These are phyloP conservation scores for Forbesichthys papilliferus DNA, from an alignment of 2,113 vertebrate species.

Conservation along the genomic window DNA sequence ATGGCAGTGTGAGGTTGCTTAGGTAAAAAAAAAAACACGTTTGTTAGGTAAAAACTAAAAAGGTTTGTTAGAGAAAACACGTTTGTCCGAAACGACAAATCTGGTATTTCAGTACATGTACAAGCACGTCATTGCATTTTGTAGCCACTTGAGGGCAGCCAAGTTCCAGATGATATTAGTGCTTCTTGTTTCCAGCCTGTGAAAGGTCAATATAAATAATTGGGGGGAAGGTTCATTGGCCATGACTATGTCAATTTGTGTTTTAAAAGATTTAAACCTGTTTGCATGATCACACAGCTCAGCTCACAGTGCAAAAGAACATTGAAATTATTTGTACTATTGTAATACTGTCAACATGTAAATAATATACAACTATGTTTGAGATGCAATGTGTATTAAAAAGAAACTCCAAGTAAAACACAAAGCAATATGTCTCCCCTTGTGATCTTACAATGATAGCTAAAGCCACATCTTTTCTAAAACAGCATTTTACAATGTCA, in stretches of 20 bases:
- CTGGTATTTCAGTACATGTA: conserved; percentile 16
- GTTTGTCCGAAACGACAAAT: conserved; percentile 22
- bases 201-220: not conserved
- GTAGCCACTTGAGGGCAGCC: conserved; percentile 47
- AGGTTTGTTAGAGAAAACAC: not conserved
- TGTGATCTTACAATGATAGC: conserved; percentile 43
- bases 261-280: conserved; percentile 49
- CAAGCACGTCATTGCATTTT: conserved; percentile 27
- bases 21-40: not conserved
- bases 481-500: conserved; percentile 72
- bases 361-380: conserved; percentile 70
- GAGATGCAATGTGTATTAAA: conserved; percentile 58
- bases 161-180: conserved; percentile 1
- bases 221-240: conserved; percentile 26
- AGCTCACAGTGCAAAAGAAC: conserved; percentile 47
- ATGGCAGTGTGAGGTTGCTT: conserved; percentile 20
- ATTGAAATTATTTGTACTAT: conserved; percentile 64
- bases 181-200: not conserved
- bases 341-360: conserved; percentile 73
- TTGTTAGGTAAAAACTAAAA: not conserved
- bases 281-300: conserved; percentile 60
- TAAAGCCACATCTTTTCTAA: conserved; percentile 70
- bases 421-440: conserved; percentile 69
- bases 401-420: conserved; percentile 31
- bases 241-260: conserved; percentile 37